phyloP scores from a whole-genome alignment of 35 echinoderm and acorn worm genomes.

The Hemicentrotus pulcherrimus region DNA sequence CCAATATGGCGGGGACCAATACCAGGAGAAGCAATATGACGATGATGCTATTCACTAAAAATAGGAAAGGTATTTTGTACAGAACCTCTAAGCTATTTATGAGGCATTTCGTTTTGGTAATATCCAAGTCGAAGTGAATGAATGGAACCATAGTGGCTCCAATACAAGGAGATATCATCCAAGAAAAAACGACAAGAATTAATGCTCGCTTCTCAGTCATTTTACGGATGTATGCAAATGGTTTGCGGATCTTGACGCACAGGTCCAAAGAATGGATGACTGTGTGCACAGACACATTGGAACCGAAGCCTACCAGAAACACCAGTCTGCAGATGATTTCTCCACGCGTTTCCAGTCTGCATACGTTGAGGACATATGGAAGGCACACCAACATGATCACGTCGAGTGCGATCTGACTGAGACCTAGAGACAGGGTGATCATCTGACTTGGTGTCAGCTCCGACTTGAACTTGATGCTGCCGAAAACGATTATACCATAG shows the following conservation, averaged over 20 bases:
- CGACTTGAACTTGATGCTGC: neutral
- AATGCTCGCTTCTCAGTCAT: neutral
- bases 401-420: neutral
- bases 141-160: neutral
- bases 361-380: neutral
- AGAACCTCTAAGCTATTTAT: neutral
- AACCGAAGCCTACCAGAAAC: neutral
- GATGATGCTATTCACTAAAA: neutral
- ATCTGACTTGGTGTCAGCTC: slow-evolving; percentile 1
- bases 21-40: neutral
- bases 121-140: neutral
- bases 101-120: neutral
- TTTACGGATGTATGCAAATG: neutral
- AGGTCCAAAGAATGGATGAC: slow-evolving; percentile 17
- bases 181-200: neutral
- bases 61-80: neutral
- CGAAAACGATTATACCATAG: neutral
- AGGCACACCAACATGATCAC: neutral
- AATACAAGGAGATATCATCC: neutral
- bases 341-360: neutral
- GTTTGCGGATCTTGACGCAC: slow-evolving; percentile 17
- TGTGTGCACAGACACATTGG: neutral
- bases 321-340: neutral
- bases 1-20: neutral
- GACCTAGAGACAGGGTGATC: neutral